Base-by-base conservation (phyloP, 2,888 invertebrate genomes). In the Megaustenia siamemsis region DNA sequence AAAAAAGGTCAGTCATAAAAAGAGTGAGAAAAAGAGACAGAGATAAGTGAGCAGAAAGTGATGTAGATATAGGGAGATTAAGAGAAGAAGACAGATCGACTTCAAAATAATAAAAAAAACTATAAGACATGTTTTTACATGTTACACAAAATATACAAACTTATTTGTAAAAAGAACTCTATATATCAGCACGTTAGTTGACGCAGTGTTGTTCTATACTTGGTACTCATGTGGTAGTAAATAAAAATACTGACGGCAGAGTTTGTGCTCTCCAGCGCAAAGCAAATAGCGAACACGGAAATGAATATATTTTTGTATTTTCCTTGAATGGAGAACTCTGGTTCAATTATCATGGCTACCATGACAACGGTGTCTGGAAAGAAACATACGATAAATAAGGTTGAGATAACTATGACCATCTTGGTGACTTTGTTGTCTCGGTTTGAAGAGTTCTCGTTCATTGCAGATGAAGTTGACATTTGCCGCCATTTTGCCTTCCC, bases 231-330 rank as follows among this genome's bases (percentile, higher is more conserved):
- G 15, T 69, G 35, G 56, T 71, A 71, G 28, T 81, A 81, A 21
- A 81, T 71, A 38, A 81, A 81, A 53, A 81, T 81, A 38, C 71
- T 81, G n/a, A 53, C 21, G 24, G 71, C 35, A 35, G 81, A 81
- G 15, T 81, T 81, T 10, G 28, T 49, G 4, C 71, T 71, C 53
- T 81, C 81, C 32, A 80, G 49, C 1, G 28, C 15, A 49, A 68
- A 80, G 32, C 68, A 32, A 1, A 68, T 24, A 8, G n/a, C 10
- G 32, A 28, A 63, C 15, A 68, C 18, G 12, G n/a, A 40, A 4
- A 80, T 18, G n/a, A 80, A 68, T 49, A 80, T 2, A 49, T 80
- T 80, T 28, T 32, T n/a, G 40, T 49, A 43, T 21, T 35, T 5
- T 40, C 80, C 80, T 21, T 68, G 18, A 24, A 68, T 49, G 21